Base-by-base conservation (phyloP, 2,797 vertebrate species). In the Calcarius lapponicus region DNA sequence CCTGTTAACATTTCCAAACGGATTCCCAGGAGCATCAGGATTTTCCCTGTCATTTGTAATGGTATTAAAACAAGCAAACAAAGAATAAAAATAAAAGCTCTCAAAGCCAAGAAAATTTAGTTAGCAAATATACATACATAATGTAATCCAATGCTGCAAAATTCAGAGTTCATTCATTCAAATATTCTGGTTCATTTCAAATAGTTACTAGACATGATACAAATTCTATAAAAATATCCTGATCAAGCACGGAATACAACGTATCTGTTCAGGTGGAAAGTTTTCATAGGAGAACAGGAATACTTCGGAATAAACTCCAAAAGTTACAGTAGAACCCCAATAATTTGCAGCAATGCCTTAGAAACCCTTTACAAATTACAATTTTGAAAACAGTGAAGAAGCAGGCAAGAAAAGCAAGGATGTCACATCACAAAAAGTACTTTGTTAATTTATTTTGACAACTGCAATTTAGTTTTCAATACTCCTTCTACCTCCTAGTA, bases 351-450 rank as follows among this genome's bases (percentile, higher is more conserved):
- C 94, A 91, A 72, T 79, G 79, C 87, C 82, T 92, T 54, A 76
- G 86, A 97, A 95, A 95, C 88, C 93, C 80, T 85, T 90, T 60
- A 85, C 50, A 95, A 95, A 94, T 91, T 48, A 62, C 91, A 96
- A 78, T 93, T 97, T 94, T 93, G 57, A 71, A 80, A 88, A 80
- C 2, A 88, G 88, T 22, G 74, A 97, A 96, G 94, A 94, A 96
- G 95, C 87, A 97, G 94, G 93, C 92, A 96, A 96, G 40, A 80
- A 96, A 96, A 95, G 88, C 95, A 97, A 96, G 84, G 93, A 97
- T 96, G 69, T 95, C 91, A 96, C 93, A 62, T 95, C 96, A 94
- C 91, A 88, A 95, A 93, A 96, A n/a, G 93, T 92, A 97, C 94
- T 96, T 96, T 92, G 83, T 82, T 90, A 91, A 95, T 96, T 97